Base-by-base conservation (phyloP, 2,888 invertebrate genomes). In the Leptothorax acervorum region DNA sequence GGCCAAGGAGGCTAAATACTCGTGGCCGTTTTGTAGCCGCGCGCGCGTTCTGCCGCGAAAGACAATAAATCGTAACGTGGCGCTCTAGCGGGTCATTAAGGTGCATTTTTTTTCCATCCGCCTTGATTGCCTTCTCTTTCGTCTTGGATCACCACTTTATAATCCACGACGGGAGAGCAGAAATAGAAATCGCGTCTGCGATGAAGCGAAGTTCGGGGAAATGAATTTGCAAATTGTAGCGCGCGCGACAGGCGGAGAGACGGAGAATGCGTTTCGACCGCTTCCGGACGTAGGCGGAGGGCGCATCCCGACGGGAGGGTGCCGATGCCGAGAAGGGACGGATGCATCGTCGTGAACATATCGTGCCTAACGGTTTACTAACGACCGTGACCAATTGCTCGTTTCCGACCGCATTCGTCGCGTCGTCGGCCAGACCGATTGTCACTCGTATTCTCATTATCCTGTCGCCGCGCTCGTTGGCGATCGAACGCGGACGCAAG, bases 381-480 rank as follows among this genome's bases (percentile, higher is more conserved):
- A 91, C 90, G 90, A 92, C 91, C 91, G 88, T 90, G 91, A 92
- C 92, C 91, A 92, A 92, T 93, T 90, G 92, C 90, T 91, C 89
- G 90, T 92, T 93, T 92, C 91, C 92, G 87, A 90, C 87, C 86
- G 84, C 85, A 60, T 76, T 45, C 28, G 84, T 12, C 12, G 12
- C 12, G 35, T 35, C 35, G 48, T 79, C 81, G 81, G 51, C 62
- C 66, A 78, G 78, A 71, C 78, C 84, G 86, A 88, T 90, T 84
- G 83, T 87, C 74, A 84, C 86, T 75, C 87, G 86, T 84, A 85
- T 85, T 86, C 87, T 88, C 86, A 86, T 88, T 86, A 86, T 84
- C 83, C 78, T 48, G 68, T 87, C 84, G 83, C 51, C 68, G 35
- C 31, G 35, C 11, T 31, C 12, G 42, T 66, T 68, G 55, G 39